These are phyloP conservation scores for Lasioglossum malachurum DNA, from an alignment of 2,888 invertebrate species.

Conservation along the genomic window DNA sequence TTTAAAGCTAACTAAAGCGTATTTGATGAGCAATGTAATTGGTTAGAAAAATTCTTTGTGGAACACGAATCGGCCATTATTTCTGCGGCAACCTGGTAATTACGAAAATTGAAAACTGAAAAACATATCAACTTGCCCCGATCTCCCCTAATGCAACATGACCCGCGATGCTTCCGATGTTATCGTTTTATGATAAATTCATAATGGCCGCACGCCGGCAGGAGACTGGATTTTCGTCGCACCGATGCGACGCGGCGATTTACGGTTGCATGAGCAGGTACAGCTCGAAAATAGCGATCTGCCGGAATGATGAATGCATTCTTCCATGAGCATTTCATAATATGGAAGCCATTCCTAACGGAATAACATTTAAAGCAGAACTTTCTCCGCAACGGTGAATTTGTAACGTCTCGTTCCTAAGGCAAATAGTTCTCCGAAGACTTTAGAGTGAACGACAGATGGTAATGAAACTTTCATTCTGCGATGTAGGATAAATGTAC, in stretches of 20 bases:
- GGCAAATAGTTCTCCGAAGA: neutral
- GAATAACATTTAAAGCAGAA: slow-evolving; percentile 19
- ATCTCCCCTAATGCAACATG: slow-evolving; percentile 59
- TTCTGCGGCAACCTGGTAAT: neutral
- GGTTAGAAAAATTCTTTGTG: neutral
- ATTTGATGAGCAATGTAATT: neutral
- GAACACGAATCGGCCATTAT: neutral
- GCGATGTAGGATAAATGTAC: no score
- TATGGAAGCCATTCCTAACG: slow-evolving; percentile 8
- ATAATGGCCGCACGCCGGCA: slow-evolving; percentile 49
- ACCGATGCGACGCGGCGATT: slow-evolving; percentile 54
- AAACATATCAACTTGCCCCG: neutral
- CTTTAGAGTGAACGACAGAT: neutral
- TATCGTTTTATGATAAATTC: slow-evolving; percentile 69
- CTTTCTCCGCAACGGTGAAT: slow-evolving; percentile 13
- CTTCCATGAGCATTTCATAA: slow-evolving; percentile 34
- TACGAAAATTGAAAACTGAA: neutral
- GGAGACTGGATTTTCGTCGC: slow-evolving; percentile 65
- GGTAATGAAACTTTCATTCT: no score
- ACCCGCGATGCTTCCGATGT: slow-evolving; percentile 62
- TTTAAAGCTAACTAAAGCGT: neutral
- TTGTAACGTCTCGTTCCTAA: neutral
- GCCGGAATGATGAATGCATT: slow-evolving; percentile 52
- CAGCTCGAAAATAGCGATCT: slow-evolving; percentile 45
- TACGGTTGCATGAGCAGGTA: slow-evolving; percentile 62